A percentile compares a stretch with the other conserved stretches of the same genome.
Evolutionary conservation across 2,888 invertebrate species (phyloP).

Genomic region (Cyclophora punctaria): DNA sequence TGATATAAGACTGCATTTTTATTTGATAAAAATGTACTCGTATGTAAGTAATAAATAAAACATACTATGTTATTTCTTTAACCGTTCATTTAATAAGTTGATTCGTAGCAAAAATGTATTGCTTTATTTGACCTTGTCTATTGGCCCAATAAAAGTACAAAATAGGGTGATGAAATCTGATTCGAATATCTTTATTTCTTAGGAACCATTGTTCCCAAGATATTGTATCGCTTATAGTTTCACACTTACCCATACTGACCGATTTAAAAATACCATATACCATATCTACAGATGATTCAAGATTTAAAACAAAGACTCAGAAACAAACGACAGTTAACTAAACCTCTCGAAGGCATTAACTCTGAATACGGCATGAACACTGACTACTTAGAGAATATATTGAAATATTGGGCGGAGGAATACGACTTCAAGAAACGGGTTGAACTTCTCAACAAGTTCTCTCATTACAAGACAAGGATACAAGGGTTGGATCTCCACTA

Average conservation of each 20-base stretch:
- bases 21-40: not conserved
- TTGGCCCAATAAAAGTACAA: too few species aligned
- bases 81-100: not conserved
- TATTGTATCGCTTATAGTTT: too few species aligned
- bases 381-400: slow-evolving; percentile 77
- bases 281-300: slow-evolving; percentile 57
- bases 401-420: slow-evolving; percentile 84
- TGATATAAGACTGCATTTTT: not conserved
- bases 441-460: slow-evolving; percentile 78
- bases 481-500: slow-evolving; percentile 85
- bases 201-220: not conserved
- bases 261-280: not conserved
- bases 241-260: too few species aligned
- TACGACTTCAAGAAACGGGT: slow-evolving; percentile 81
- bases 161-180: too few species aligned
- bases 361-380: slow-evolving; percentile 91
- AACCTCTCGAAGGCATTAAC: slow-evolving; percentile 79
- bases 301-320: slow-evolving; percentile 76
- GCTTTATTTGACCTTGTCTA: too few species aligned
- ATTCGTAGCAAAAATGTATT: too few species aligned
- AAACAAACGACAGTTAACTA: slow-evolving; percentile 64
- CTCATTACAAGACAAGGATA: slow-evolving; percentile 85
- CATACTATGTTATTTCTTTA: not conserved
- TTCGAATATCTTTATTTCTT: not conserved
- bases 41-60: not conserved